These are phyloP conservation scores for Gastrophysa polygoni DNA, from an alignment of 2,888 invertebrate genomes.

Conservation along the genomic window DNA sequence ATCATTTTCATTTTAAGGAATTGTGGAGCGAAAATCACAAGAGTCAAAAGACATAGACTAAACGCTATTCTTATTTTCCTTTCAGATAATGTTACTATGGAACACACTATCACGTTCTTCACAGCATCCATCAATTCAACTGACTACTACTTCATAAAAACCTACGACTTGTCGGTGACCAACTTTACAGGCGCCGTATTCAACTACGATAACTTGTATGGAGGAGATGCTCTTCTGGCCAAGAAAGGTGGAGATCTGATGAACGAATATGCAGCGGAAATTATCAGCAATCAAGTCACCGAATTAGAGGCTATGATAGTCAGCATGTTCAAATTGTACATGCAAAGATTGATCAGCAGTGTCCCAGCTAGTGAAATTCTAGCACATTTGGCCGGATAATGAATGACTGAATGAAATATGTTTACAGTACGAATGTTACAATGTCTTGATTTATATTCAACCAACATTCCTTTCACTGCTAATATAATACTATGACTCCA, in stretches of 20 bases:
- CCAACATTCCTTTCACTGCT: too few relatives aligned
- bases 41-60: too few relatives aligned
- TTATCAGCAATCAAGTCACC: not conserved
- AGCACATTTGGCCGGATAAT: not conserved
- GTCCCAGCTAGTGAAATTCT: not conserved
- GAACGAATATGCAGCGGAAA: not conserved
- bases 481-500: too few relatives aligned
- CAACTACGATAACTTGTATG: not conserved
- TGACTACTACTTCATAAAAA: not conserved
- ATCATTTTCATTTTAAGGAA: too few relatives aligned
- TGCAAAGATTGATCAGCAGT: not conserved
- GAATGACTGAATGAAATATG: not conserved
- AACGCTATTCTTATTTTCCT: not conserved
- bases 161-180: not conserved
- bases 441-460: too few relatives aligned
- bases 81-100: not conserved
- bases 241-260: not conserved
- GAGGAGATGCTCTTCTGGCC: not conserved
- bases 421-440: too few relatives aligned
- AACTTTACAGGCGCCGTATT: not conserved
- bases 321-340: not conserved
- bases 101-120: not conserved
- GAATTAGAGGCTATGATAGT: not conserved
- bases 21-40: too few relatives aligned
- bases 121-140: not conserved